phyloP scores from a whole-genome alignment of 2,888 invertebrate species.

The Hoplodrina ambigua region DNA sequence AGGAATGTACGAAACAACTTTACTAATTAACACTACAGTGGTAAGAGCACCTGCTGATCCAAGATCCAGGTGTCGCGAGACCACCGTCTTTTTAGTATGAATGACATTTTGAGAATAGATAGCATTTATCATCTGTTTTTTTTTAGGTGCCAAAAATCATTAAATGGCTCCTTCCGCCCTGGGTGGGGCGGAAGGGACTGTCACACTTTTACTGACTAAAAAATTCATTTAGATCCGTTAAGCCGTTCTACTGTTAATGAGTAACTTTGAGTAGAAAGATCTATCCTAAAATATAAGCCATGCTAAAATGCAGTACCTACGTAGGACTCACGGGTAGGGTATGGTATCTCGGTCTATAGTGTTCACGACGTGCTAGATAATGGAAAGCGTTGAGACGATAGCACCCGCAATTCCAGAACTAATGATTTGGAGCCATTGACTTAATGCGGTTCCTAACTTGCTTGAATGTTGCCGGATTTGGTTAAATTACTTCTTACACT shows the following conservation, averaged over 20 bases:
- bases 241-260: too few species aligned
- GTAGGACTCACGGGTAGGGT: neutral
- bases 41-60: constrained; percentile 25
- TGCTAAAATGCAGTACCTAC: neutral
- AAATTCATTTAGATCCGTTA: too few species aligned
- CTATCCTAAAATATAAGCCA: too few species aligned
- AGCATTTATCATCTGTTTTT: too few species aligned
- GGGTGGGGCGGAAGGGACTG: too few species aligned
- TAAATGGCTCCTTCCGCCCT: too few species aligned
- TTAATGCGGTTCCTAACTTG: constrained; percentile 57
- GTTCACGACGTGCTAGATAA: constrained; percentile 59
- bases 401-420: constrained; percentile 56
- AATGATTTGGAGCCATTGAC: constrained; percentile 60
- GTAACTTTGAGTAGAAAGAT: too few species aligned
- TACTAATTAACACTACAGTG: constrained; percentile 54
- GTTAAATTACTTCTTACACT: constrained; percentile 60
- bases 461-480: constrained; percentile 48
- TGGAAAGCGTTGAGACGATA: constrained; percentile 54
- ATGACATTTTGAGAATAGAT: too few species aligned
- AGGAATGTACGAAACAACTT: constrained; percentile 54
- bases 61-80: neutral
- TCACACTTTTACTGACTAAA: too few species aligned
- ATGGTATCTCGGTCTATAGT: neutral
- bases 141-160: too few species aligned
- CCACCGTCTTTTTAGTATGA: neutral